phyloP scores from a whole-genome alignment of 2,797 vertebrate species.

The Mormyrops attenuatus region DNA sequence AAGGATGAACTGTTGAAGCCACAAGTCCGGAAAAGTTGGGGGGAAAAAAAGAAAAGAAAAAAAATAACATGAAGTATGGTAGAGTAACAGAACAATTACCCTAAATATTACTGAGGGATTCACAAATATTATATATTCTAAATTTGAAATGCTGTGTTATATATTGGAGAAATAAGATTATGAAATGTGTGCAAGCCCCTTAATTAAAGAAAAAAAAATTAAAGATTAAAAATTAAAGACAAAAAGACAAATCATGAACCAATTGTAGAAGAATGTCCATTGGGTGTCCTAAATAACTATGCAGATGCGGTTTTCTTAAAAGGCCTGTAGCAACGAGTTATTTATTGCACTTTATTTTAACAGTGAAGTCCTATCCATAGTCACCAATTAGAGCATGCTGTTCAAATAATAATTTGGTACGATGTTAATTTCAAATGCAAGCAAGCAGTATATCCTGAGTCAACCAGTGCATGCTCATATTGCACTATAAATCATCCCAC shows the following conservation, averaged over 20 bases:
- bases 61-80: not conserved
- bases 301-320: not conserved
- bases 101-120: not conserved
- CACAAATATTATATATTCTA: not conserved
- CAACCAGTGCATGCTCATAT: not conserved
- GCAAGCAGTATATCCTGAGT: not conserved
- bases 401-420: not conserved
- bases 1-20: not conserved
- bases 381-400: conserved; percentile 8
- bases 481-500: not conserved
- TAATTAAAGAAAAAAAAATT: not conserved
- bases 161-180: not conserved
- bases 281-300: not conserved
- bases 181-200: not conserved
- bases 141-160: not conserved
- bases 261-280: not conserved
- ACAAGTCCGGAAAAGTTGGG: not conserved
- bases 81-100: not conserved
- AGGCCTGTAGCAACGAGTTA: not conserved
- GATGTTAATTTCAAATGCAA: not conserved
- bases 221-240: too few species aligned
- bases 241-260: not conserved
- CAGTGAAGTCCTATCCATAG: not conserved
- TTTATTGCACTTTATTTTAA: conserved; percentile 7
- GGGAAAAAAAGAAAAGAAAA: not conserved